A percentile compares a stretch with the other conserved stretches of the same genome.
These are phyloP conservation scores for Neomonachus schauinslandi DNA, from an alignment of 2,113 vertebrate genomes.

Conservation along the genomic window DNA sequence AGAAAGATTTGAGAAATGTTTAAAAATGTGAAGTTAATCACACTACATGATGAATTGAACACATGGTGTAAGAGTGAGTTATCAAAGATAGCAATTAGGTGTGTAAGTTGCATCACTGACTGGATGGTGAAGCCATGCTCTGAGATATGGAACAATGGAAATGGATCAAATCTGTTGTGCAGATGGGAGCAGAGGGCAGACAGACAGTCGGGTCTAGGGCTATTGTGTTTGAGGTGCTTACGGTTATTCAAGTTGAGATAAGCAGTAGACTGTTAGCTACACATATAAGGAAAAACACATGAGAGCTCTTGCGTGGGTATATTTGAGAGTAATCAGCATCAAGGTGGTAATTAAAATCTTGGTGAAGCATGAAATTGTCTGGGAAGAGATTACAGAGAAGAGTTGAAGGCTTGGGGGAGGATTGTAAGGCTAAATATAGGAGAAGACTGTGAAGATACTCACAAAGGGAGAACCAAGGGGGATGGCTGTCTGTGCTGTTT, in stretches of 20 bases:
- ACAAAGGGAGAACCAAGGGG: background rate
- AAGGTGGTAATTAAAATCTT: background rate
- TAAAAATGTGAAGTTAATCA: background rate
- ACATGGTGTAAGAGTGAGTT: background rate
- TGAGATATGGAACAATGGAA: background rate
- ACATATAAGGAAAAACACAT: background rate
- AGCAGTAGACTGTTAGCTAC: background rate
- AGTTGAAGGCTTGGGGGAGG: background rate
- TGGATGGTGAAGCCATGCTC: background rate
- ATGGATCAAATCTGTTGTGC: too few species aligned
- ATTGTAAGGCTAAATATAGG: background rate
- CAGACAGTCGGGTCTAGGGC: rapidly evolving
- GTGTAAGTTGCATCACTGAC: background rate
- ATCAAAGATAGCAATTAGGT: too few species aligned
- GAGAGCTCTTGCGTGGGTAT: background rate
- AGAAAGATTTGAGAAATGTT: background rate
- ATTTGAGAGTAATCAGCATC: background rate
- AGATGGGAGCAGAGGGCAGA: background rate
- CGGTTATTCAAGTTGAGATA: background rate
- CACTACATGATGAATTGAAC: background rate
- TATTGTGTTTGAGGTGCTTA: too few species aligned
- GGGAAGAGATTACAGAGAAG: background rate
- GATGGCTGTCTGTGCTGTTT: too few species aligned
- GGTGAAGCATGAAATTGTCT: background rate
- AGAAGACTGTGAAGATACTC: background rate